These are phyloP conservation scores for Eidolon helvum DNA, from an alignment of 2,113 vertebrate species.

Conservation along the genomic window DNA sequence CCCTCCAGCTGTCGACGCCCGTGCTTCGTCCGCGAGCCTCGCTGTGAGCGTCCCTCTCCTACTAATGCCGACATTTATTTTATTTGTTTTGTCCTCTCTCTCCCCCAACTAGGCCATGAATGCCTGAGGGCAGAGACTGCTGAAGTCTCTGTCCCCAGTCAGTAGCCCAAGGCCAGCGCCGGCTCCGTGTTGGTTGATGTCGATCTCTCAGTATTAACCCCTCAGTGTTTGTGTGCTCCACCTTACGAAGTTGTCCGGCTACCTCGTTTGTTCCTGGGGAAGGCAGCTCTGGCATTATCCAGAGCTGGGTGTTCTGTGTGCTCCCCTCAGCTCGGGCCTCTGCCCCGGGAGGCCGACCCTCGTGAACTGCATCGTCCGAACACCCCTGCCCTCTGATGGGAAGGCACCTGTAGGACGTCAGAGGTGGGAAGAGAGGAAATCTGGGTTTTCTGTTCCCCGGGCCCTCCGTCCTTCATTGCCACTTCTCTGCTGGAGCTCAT, in stretches of 20 bases:
- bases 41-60: background rate
- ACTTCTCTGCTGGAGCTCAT: background rate
- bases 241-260: background rate
- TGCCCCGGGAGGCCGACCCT: background rate
- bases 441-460: too few relatives aligned
- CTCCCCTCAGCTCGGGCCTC: background rate
- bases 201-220: background rate
- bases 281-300: background rate
- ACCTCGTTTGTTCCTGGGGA: background rate
- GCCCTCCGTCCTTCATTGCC: background rate
- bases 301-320: background rate
- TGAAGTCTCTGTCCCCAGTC: background rate
- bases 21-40: rapidly evolving
- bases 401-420: background rate
- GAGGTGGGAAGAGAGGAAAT: background rate
- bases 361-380: background rate
- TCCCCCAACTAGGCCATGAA: too few relatives aligned
- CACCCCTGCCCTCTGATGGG: too few relatives aligned
- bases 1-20: background rate
- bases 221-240: background rate
- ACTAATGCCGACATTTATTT: background rate
- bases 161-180: background rate
- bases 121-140: background rate
- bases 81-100: background rate
- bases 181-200: too few relatives aligned